phyloP scores from a whole-genome alignment of 2,113 vertebrate species.

The Ammospiza nelsoni region DNA sequence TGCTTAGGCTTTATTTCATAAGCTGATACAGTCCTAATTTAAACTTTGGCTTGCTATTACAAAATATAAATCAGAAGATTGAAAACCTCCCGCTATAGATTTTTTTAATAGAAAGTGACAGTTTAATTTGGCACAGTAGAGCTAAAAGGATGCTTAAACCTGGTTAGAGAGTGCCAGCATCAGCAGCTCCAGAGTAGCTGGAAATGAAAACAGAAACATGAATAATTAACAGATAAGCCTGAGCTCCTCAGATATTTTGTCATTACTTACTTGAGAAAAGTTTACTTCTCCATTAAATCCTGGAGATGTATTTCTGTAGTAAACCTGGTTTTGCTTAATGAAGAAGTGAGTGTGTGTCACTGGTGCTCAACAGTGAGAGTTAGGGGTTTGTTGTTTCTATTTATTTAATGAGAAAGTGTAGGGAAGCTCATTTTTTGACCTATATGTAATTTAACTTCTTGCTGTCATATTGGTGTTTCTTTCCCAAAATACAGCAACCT shows the following conservation, averaged over 20 bases:
- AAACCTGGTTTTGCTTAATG: background rate
- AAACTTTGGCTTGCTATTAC: conserved; percentile 61
- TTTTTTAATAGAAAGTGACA: conserved; percentile 70
- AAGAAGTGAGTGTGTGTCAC: background rate
- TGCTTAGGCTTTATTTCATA: conserved; percentile 41
- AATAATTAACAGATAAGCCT: conserved; percentile 63
- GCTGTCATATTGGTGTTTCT: background rate
- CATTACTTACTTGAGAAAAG: background rate
- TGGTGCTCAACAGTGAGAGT: background rate
- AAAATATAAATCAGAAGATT: conserved; percentile 54
- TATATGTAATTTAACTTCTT: background rate
- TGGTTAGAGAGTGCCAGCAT: conserved; percentile 42
- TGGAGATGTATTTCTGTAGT: background rate
- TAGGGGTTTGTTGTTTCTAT: background rate
- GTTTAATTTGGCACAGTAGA: conserved; percentile 68
- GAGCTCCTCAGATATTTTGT: background rate
- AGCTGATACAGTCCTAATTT: conserved; percentile 47
- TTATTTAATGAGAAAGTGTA: background rate
- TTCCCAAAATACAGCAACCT: background rate
- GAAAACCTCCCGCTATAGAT: conserved; percentile 48
- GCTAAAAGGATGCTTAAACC: conserved; percentile 54
- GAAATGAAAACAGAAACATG: conserved; percentile 61
- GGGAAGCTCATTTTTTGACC: background rate
- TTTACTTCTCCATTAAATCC: background rate
- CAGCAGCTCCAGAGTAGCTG: conserved; percentile 51